Conservation (phyloP, 92 coral and sea anemone species). For the Phenganax marumi region DNA sequence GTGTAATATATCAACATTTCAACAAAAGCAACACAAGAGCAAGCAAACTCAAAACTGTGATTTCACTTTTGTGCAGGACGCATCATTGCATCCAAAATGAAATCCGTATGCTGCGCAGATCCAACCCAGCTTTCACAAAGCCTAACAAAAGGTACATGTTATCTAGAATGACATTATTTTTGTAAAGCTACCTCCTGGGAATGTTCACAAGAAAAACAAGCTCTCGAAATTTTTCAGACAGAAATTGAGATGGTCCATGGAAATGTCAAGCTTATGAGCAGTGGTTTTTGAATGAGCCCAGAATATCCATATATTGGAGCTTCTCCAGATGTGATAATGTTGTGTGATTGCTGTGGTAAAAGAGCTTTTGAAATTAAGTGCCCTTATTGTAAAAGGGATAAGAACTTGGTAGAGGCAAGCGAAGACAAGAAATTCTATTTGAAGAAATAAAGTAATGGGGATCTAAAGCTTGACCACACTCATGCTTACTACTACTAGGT, state of each 20-base stretch:
- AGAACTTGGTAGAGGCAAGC: not conserved
- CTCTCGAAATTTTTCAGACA: not conserved
- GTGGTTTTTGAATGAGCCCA: not conserved
- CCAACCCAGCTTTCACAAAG: slow-evolving; percentile 56
- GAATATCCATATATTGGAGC: not conserved
- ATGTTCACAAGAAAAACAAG: slow-evolving; percentile 52
- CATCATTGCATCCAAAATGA: slow-evolving; percentile 59
- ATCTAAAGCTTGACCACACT: not conserved
- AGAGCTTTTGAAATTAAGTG: not conserved
- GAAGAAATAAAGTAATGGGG: not conserved
- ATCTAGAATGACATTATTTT: slow-evolving; percentile 30
- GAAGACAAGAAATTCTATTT: not conserved
- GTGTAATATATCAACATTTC: too few relatives aligned
- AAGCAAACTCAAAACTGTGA: slow-evolving; percentile 55
- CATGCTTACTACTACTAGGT: not conserved
- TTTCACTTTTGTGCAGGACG: slow-evolving; percentile 49
- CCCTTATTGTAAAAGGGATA: not conserved
- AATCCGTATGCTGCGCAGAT: slow-evolving; percentile 57
- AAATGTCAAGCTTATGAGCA: not conserved
- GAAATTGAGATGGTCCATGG: not conserved
- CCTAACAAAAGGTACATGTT: slow-evolving; percentile 54
- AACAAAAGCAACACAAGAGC: slow-evolving; percentile 52
- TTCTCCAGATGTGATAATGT: not conserved
- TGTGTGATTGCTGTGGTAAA: not conserved
- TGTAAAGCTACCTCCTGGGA: slow-evolving; percentile 59